These are phyloP conservation scores for Sebastes cheni DNA, from an alignment of 2,797 vertebrate species.

Conservation along the genomic window DNA sequence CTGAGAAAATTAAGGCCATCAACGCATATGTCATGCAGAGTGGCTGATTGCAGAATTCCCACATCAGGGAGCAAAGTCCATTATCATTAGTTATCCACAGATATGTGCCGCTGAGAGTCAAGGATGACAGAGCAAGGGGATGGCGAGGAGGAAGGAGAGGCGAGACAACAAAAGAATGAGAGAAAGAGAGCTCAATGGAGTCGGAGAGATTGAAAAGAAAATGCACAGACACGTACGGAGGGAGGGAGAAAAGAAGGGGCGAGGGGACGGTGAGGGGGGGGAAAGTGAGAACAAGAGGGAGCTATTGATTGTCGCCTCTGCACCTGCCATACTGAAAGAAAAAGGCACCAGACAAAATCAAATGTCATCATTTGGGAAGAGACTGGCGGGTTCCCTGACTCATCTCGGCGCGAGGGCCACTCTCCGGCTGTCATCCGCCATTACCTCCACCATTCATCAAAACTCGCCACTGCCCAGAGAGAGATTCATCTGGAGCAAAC, in stretches of 20 bases:
- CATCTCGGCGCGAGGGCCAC: constrained; percentile 49
- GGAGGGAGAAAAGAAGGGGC: neutral
- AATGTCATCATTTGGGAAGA: constrained; percentile 75
- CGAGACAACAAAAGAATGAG: constrained; percentile 11
- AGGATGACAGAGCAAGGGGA: constrained; percentile 53
- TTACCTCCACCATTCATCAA: constrained; percentile 70
- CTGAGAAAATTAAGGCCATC: constrained; percentile 75
- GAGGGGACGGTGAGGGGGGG: neutral
- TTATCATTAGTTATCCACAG: constrained; percentile 76
- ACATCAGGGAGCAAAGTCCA: constrained; percentile 75
- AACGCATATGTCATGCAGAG: constrained; percentile 61
- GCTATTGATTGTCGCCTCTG: constrained; percentile 67
- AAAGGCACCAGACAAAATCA: constrained; percentile 66
- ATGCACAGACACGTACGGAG: neutral
- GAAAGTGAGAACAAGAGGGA: constrained; percentile 40
- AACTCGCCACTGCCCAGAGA: constrained; percentile 59
- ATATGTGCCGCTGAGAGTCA: constrained; percentile 61
- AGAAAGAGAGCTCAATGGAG: constrained; percentile 21
- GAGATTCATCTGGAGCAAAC: constrained; percentile 62
- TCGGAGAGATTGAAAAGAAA: constrained; percentile 39
- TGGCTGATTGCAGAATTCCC: constrained; percentile 76
- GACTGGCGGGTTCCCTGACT: constrained; percentile 47
- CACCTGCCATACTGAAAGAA: constrained; percentile 57
- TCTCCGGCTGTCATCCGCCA: constrained; percentile 65
- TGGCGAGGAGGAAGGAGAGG: constrained; percentile 12